Percentiles rank a stretch among this genome's conserved stretches.
Conservation (phyloP, 2,113 vertebrate species). For the Manacus vitellinus region DNA sequence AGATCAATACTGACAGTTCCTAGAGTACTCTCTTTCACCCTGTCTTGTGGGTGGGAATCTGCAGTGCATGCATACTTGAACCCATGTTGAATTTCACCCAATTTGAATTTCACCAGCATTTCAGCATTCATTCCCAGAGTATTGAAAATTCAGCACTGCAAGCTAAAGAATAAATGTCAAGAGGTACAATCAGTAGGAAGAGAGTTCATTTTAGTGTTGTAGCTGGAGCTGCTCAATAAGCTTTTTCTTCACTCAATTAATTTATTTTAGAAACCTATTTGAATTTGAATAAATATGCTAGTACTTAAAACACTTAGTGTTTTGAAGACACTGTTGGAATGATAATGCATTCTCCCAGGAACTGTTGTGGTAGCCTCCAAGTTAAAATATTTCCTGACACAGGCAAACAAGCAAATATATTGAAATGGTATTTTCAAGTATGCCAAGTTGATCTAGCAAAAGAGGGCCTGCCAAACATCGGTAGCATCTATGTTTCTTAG, state of each 20-base stretch:
- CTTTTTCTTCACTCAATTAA: neutral
- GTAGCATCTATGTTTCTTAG: neutral
- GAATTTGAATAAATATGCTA: conserved; percentile 36
- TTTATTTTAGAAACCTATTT: conserved; percentile 40
- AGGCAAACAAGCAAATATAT: neutral
- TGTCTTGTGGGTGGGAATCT: neutral
- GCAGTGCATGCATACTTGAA: neutral
- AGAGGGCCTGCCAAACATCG: neutral
- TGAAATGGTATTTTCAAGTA: neutral
- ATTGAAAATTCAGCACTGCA: neutral
- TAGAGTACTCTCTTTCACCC: neutral
- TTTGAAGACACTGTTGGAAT: neutral
- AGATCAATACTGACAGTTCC: neutral
- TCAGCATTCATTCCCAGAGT: neutral
- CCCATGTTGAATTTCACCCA: neutral
- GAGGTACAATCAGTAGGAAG: neutral
- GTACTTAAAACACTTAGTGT: neutral
- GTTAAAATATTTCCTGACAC: neutral
- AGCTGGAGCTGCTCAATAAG: neutral
- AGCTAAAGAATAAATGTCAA: conserved; percentile 36
- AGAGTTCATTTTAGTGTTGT: neutral
- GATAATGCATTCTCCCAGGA: neutral
- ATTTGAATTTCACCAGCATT: neutral
- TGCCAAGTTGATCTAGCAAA: neutral
- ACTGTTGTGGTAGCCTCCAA: neutral